phyloP scores from a whole-genome alignment of 1,140 invertebrate species.

The Mamestra configurata region DNA sequence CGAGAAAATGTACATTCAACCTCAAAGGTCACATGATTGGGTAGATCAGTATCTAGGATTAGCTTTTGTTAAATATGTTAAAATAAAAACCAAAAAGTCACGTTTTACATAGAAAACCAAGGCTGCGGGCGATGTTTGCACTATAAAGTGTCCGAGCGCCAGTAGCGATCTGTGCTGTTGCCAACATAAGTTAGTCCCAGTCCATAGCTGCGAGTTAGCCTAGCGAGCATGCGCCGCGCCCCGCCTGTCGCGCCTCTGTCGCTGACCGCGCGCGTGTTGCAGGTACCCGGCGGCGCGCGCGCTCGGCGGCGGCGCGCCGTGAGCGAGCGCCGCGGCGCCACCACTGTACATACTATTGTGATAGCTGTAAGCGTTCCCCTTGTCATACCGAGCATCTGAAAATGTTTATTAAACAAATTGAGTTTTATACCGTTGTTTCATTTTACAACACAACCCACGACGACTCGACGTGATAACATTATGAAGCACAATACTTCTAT shows the following conservation, averaged over 20 bases:
- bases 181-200: background rate
- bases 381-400: conserved; percentile 25
- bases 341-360: conserved; percentile 38
- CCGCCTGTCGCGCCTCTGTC: background rate
- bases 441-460: background rate
- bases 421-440: conserved; percentile 27
- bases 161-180: background rate
- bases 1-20: background rate
- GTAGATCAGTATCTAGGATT: background rate
- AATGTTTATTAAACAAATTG: conserved; percentile 44
- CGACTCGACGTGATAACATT: background rate
- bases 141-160: too few relatives aligned
- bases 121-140: background rate
- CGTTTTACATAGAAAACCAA: too few relatives aligned
- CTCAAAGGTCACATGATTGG: background rate
- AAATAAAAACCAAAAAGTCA: too few relatives aligned
- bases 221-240: background rate
- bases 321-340: background rate
- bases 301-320: background rate
- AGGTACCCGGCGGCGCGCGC: conserved; percentile 20
- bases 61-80: too few relatives aligned
- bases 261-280: conserved; percentile 11
- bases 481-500: too few relatives aligned
- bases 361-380: conserved; percentile 28
- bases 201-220: background rate